Conservation (phyloP, 2,888 invertebrate genomes). For the Phaedon cochleariae region DNA sequence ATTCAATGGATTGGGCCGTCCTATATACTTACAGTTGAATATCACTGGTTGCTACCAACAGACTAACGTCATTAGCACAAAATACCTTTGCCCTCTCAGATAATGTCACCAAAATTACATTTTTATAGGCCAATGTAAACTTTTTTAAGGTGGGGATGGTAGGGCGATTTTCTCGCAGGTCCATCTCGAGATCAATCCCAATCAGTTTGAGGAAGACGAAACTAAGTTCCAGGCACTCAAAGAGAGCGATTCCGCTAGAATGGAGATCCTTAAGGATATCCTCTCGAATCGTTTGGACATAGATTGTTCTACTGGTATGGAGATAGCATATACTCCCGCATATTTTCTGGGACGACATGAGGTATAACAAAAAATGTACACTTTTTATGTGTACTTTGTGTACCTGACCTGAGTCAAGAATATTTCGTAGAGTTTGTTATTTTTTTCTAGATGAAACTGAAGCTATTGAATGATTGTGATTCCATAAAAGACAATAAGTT, state of each 20-base stretch:
- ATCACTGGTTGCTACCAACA: too few species aligned
- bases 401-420: too few species aligned
- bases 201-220: constrained; percentile 71
- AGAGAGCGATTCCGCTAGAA: constrained; percentile 73
- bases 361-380: constrained; percentile 64
- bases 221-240: constrained; percentile 67
- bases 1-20: too few species aligned
- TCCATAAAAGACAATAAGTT: constrained; percentile 63
- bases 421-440: too few species aligned
- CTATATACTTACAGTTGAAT: too few species aligned
- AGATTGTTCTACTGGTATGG: constrained; percentile 64
- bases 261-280: constrained; percentile 81
- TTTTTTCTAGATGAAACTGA: constrained; percentile 71
- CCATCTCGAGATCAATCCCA: constrained; percentile 82
- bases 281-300: constrained; percentile 75
- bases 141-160: constrained; percentile 71
- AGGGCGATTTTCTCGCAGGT: constrained; percentile 85
- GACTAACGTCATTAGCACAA: too few species aligned
- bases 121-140: too few species aligned
- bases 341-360: constrained; percentile 86
- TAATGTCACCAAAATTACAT: too few species aligned
- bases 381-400: too few species aligned
- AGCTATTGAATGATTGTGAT: constrained; percentile 69
- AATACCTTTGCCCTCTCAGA: too few species aligned
- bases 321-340: constrained; percentile 67